Base-by-base conservation (phyloP, 2,113 vertebrate species). In the Irena cyanogastra region DNA sequence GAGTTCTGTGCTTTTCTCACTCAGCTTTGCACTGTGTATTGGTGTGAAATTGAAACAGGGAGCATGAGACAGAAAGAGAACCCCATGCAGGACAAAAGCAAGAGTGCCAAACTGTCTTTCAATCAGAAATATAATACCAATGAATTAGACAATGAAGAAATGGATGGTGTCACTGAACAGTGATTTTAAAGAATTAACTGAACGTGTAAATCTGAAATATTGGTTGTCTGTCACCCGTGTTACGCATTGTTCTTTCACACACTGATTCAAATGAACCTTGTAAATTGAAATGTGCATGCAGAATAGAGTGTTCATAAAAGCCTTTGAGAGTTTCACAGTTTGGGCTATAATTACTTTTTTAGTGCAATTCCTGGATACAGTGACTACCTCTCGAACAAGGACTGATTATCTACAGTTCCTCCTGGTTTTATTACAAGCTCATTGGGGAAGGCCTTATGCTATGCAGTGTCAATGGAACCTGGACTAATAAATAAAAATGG, bases 401-500 rank as follows among this genome's bases (percentile, higher is more conserved):
- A 87, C 60, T 93, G 91, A 90, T 88, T 66, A 77, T 78, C 72
- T 82, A 11, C 76, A 71, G 42, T 39, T 95, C 63, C 71, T 74
- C 35, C 83, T 50, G 47, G 64, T 78, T 93, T 77, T 68, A 52
- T 81, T 90, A 49, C 65, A 56, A 64, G 37, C 65, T 84, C 44
- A 28, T 35, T 89, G 90, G 65, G 35, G 56, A 84, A 71, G 49
- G 53, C 57, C n/a, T 72, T 60, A 13, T 63, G 57, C n/a, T 71
- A 22, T 31, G 28, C 33, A 44, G 15, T 56, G 41, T 39, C 87
- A 79, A 37, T 63, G 45, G 56, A 84, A 94, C 69, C 74, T 21
- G 45, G 45, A 61, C 78, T 94, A 90, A 92, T 76, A 90, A 87
- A 85, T 85, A 93, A 61, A 93, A 95, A 93, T 83, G n/a, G n/a